Evolutionary conservation across 2,888 invertebrate species (phyloP), one percentile per base, ranked within the genome.

Genomic region (Lordiphosa andalusiaca): DNA sequence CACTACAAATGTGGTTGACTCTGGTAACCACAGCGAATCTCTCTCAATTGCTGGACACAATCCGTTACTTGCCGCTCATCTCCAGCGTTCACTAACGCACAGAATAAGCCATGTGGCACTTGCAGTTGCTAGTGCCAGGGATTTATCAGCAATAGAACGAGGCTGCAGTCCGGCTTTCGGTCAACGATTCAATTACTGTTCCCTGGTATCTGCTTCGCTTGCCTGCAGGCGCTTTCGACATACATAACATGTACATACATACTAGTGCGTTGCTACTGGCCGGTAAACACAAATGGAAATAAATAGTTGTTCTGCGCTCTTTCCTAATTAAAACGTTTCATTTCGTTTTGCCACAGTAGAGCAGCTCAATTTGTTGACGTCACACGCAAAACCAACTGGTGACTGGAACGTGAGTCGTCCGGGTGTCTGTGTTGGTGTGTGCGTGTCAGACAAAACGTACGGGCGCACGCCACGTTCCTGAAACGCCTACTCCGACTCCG

Each of bases 221-320:
- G 51, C 55, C 48, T 44, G 51, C 53, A 30, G 53, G 57, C 42
- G 25, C 37, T 41, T 36, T n/a, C n/a, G n/a, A n/a, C n/a, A n/a
- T n/a, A n/a, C n/a, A n/a, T n/a, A n/a, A n/a, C n/a, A n/a, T n/a
- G n/a, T n/a, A n/a, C n/a, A n/a, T n/a, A n/a, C n/a, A n/a, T n/a
- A 12, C 7, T 7, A 53, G 49, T 54, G 46, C 56, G 55, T 62
- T 46, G 64, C 57, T 56, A 42, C 44, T 65, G 46, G 58, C 39
- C 47, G 55, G 42, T 57, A 47, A 69, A 62, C 44, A 57, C 59
- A 67, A 77, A 76, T 81, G 61, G 71, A 81, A 77, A 81, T 84
- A 77, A 84, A 84, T 77, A 84, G 84, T 84, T 81, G 71, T 67
- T 65, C 40, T 71, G 84, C 73, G 71, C 84, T 73, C 73, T 84